Percentiles rank a stretch among this genome's conserved stretches.
Conservation (phyloP, 2,113 vertebrate genomes). For the Neogale vison region DNA sequence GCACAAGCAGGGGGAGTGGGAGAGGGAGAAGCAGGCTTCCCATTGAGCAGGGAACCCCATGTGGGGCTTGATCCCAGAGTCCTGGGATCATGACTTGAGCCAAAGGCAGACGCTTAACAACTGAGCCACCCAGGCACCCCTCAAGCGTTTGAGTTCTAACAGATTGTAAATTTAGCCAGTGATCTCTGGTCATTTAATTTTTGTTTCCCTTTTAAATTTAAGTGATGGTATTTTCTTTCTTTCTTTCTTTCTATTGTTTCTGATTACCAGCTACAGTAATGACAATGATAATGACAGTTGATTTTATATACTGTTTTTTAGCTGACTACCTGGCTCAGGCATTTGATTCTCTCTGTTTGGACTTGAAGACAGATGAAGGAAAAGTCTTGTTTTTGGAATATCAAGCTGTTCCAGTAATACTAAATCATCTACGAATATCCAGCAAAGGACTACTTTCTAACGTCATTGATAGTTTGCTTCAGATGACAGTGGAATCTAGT, state of each 20-base stretch:
- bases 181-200: neutral
- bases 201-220: neutral
- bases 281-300: neutral
- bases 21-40: too few species aligned
- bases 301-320: conserved; percentile 78
- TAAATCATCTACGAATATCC: conserved; percentile 85
- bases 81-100: too few species aligned
- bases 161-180: neutral
- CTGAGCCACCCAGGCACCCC: too few species aligned
- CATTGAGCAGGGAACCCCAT: too few species aligned
- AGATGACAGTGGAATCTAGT: conserved; percentile 91
- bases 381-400: conserved; percentile 90
- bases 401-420: conserved; percentile 85
- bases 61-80: too few species aligned
- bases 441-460: conserved; percentile 85
- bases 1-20: too few species aligned
- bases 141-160: neutral
- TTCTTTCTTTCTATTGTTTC: neutral
- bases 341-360: conserved; percentile 85
- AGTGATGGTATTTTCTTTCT: neutral
- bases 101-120: too few species aligned
- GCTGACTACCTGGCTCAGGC: conserved; percentile 91
- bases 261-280: neutral
- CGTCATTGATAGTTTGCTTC: conserved; percentile 90
- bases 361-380: conserved; percentile 90